phyloP scores from a whole-genome alignment of 1,140 invertebrate genomes.

The Saccostrea echinata region DNA sequence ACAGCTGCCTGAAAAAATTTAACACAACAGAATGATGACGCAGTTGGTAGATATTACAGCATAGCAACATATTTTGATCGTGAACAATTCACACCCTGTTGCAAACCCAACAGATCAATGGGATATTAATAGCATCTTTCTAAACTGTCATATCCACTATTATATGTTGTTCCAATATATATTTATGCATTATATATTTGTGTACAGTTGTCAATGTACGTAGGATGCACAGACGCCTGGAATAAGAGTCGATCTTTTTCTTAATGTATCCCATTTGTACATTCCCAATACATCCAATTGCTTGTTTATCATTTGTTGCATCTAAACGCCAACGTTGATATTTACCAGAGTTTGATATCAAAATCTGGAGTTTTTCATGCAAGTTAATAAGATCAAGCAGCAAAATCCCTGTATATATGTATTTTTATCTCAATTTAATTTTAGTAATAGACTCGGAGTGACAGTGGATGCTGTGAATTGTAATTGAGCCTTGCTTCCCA shows the following conservation, averaged over 20 bases:
- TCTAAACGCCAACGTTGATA: background rate
- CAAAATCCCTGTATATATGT: background rate
- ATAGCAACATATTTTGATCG: no score
- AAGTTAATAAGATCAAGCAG: background rate
- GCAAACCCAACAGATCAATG: no score
- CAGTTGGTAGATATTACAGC: no score
- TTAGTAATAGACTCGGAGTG: background rate
- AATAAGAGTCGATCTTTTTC: background rate
- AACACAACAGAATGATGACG: background rate
- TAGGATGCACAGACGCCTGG: no score
- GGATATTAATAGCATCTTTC: no score
- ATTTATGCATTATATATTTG: background rate
- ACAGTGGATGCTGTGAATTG: background rate
- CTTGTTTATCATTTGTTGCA: background rate
- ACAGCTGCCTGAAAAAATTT: background rate
- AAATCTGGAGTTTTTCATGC: background rate
- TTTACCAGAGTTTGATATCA: background rate
- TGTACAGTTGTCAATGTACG: background rate
- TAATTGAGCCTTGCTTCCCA: background rate
- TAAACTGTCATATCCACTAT: background rate
- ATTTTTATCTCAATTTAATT: background rate
- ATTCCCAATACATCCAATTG: no score
- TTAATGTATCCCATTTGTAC: background rate
- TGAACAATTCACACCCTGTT: no score
- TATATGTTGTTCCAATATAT: background rate